Evolutionary conservation across 2,888 invertebrate species (phyloP), one percentile per base, ranked within the genome.

Genomic region (Sminthurinus aureus): DNA sequence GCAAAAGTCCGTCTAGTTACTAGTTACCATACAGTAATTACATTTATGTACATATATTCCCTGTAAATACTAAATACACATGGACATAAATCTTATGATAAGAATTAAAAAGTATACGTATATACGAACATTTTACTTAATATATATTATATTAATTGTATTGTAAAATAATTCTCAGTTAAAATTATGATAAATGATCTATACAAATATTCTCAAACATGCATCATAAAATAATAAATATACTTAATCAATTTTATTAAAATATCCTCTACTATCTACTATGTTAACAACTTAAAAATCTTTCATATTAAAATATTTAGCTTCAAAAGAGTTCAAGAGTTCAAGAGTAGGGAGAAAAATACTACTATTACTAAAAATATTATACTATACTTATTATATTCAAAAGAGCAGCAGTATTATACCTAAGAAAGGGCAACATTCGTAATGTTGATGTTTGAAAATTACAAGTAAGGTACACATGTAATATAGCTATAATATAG

Each of bases 21-120:
- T 77, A 79, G 83, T 83, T 83, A 83, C 83, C 83, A 83, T 74
- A 20, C 81, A 81, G 81, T 81, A 74, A 81, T 81, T 81, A 81
- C 58, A 13, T 76, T 20, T 58, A 22, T 80, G 80, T 80, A 80
- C 18, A 80, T 66, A 79, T 58, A 58, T 58, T 58, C 58, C 58
- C 58, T 58, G 58, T 58, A 58, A 58, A 58, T 58, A 58, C 22
- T 73, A 26, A 8, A 73, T 73, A 73, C 73, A 12, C n/a, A 69
- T n/a, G n/a, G n/a, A n/a, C n/a, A 24, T 73, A 26, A 73, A 24
- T 9, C 26, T 22, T 9, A 9, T 18, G 12, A 76, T 8, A 20
- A 52, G 24, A 52, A 76, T 58, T 1, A 38, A 38, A 38, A 38
- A 38, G 38, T 38, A 38, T 38, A 38, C 38, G 38, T 38, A 38